phyloP scores from a whole-genome alignment of 2,797 vertebrate genomes.

The Percopsis omiscomaycus region DNA sequence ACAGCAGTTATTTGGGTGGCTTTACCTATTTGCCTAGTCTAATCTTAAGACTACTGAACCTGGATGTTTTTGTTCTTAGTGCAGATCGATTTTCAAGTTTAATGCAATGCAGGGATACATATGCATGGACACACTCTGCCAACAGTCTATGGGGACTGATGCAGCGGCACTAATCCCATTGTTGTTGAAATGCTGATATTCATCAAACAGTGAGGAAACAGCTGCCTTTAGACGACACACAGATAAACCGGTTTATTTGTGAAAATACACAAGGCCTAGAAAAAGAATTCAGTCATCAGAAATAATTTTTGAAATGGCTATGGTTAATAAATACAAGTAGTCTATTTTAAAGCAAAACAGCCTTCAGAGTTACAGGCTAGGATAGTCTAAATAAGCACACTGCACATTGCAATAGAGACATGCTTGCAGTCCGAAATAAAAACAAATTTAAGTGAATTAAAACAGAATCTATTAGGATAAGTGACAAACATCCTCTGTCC shows the following conservation, averaged over 20 bases:
- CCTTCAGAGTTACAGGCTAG: too few relatives aligned
- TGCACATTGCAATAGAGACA: not conserved
- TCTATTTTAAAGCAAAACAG: too few relatives aligned
- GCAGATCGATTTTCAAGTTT: slow-evolving; percentile 40
- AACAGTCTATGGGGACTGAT: slow-evolving; percentile 16
- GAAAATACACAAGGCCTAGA: too few relatives aligned
- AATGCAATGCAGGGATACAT: slow-evolving; percentile 46
- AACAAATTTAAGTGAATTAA: too few relatives aligned
- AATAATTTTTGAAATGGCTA: too few relatives aligned
- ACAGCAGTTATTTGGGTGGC: slow-evolving; percentile 31
- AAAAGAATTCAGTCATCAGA: too few relatives aligned
- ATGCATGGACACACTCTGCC: slow-evolving; percentile 15
- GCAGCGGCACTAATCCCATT: slow-evolving; percentile 62
- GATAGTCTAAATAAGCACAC: too few relatives aligned
- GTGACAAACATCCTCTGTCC: not conserved
- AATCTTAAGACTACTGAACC: slow-evolving; percentile 60
- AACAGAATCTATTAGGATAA: not conserved
- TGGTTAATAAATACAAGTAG: too few relatives aligned
- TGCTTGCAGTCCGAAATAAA: not conserved
- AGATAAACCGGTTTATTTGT: not conserved
- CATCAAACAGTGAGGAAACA: slow-evolving; percentile 40
- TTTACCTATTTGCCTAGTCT: slow-evolving; percentile 34
- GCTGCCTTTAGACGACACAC: slow-evolving; percentile 30
- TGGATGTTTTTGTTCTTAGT: slow-evolving; percentile 40
- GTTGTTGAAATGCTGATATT: slow-evolving; percentile 60